Evolutionary conservation across 2,797 vertebrate species (phyloP), one percentile per base, ranked within the genome.

Genomic region (Rhabdomys pumilio): DNA sequence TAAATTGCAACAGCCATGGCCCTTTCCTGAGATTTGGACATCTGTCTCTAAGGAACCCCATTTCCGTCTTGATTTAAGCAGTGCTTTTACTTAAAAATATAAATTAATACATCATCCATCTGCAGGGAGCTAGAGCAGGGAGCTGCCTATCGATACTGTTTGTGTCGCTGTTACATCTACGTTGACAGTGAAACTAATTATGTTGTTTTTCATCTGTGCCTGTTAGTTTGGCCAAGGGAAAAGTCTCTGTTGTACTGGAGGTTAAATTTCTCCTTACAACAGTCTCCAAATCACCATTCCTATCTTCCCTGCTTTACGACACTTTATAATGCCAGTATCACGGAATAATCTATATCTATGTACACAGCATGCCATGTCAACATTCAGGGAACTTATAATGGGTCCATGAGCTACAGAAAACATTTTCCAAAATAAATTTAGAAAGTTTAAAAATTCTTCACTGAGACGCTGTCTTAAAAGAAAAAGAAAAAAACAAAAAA

Each of bases 191-290:
- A 93, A 92, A 95, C 41, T 97, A 97, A 98, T 94, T 94, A 97
- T 94, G 96, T 96, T 97, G 95, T 93, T 97, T 98, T 98, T 97
- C 96, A 97, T 97, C 94, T 91, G 96, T 69, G 44, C 96, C 93
- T 96, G 89, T 92, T 97, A 93, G 97, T 97, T 90, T 91, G 94
- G 94, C 93, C 61, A 0, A 91, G 97, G 96, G 95, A 93, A 95
- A 94, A 94, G 95, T 94, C 81, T 84, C 96, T 95, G 79, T 79
- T 97, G 87, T 75, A 94, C 75, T 89, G 93, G 95, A 98, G 97
- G 97, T 98, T 97, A 98, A 97, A 98, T 98, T 98, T 98, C 97
- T 98, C 94, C 98, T 98, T 96, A 86, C 96, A 96, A 98, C 97
- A 97, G 94, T 95, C 93, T 97, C 98, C 98, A 98, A 98, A 97